Conservation (phyloP, 1,140 invertebrate species). For the Reticulitermes speratus region DNA sequence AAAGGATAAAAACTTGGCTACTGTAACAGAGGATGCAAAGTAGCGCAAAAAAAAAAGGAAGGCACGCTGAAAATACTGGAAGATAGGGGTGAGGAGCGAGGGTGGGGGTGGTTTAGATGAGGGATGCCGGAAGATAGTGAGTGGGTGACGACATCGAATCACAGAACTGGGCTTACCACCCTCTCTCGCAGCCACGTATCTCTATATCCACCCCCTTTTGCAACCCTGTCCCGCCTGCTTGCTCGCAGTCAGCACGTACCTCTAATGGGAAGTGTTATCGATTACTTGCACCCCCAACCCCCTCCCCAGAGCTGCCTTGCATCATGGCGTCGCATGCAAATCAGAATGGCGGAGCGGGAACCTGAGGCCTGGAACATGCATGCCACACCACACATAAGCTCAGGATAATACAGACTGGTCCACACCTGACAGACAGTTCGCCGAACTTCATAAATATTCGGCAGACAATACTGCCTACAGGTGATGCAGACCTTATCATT, state of each 20-base stretch:
- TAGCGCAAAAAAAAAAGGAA: not conserved
- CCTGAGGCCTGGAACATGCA: no score
- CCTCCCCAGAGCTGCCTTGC: not conserved
- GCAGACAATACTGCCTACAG: no score
- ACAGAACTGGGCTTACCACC: conserved; percentile 28
- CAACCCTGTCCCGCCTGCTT: conserved; percentile 17
- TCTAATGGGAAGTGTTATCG: conserved; percentile 30
- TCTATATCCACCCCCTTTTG: conserved; percentile 22
- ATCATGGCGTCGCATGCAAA: conserved; percentile 23
- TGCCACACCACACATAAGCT: no score
- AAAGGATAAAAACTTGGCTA: conserved; percentile 7
- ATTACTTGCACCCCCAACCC: conserved; percentile 22
- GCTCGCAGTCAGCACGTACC: conserved; percentile 21
- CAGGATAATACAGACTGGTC: no score
- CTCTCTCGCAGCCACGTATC: not conserved
- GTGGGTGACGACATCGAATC: conserved; percentile 30
- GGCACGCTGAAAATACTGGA: not conserved
- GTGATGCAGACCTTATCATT: no score
- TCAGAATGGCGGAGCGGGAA: conserved; percentile 25
- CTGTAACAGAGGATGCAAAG: not conserved
- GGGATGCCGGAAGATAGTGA: conserved; percentile 20
- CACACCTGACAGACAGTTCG: no score
- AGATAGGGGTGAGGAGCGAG: not conserved
- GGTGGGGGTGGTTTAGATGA: conserved; percentile 1
- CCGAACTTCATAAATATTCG: no score